Evolutionary conservation across 2,888 invertebrate genomes (phyloP).

Genomic region (Leptopilina myrica): DNA sequence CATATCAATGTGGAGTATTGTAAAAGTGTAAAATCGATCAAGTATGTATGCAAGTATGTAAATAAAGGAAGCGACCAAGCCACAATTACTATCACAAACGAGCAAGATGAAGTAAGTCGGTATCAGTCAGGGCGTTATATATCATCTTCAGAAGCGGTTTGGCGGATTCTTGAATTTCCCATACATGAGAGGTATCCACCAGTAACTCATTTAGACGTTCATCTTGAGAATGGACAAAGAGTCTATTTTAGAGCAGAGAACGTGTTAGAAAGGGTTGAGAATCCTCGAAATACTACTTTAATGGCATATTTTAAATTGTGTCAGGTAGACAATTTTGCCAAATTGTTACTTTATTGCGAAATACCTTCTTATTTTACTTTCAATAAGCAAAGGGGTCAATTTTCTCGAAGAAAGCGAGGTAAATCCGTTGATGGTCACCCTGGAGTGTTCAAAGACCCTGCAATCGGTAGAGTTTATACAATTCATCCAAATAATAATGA

Average conservation of each 20-base stretch:
- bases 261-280: conserved; percentile 41
- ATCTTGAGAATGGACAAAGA: conserved; percentile 64
- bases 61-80: conserved; percentile 63
- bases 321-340: conserved; percentile 66
- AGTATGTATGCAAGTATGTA: conserved; percentile 73
- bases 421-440: conserved; percentile 52
- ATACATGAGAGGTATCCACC: conserved; percentile 64
- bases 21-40: conserved; percentile 73
- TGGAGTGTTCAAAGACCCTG: conserved; percentile 55
- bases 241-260: conserved; percentile 60
- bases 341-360: conserved; percentile 65
- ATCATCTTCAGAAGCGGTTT: conserved; percentile 59
- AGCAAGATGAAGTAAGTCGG: conserved; percentile 57
- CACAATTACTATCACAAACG: conserved; percentile 44
- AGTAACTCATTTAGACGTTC: conserved; percentile 60
- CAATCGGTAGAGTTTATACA: conserved; percentile 61
- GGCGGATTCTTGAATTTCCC: conserved; percentile 60
- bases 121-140: conserved; percentile 64
- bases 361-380: conserved; percentile 43
- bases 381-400: conserved; percentile 61
- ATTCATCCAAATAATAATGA: conserved; percentile 58
- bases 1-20: conserved; percentile 75
- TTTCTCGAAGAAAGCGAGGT: conserved; percentile 46
- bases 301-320: conserved; percentile 69
- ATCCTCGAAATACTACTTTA: conserved; percentile 54